Evolutionary conservation across 1,140 invertebrate genomes (phyloP).

Genomic region (Leptonema lineaticorne): DNA sequence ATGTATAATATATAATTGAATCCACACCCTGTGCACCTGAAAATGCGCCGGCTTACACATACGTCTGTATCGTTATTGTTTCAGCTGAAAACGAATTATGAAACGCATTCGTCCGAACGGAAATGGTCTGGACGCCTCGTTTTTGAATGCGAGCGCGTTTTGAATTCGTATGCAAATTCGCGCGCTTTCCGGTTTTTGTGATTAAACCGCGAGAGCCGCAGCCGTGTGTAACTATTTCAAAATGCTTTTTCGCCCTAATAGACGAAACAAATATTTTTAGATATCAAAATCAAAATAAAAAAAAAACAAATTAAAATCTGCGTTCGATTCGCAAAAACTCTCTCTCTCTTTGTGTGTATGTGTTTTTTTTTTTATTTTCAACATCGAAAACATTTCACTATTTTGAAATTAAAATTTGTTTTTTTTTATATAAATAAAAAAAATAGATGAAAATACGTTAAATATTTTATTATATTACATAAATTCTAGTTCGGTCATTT

Average conservation of each 20-base stretch:
- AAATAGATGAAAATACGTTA: too few species aligned
- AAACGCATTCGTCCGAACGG: neutral
- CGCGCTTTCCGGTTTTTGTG: neutral
- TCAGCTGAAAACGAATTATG: slow-evolving; percentile 5
- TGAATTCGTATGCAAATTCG: slow-evolving; percentile 9
- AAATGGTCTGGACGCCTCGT: neutral
- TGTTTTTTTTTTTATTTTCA: neutral
- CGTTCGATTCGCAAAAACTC: neutral
- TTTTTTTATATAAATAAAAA: too few species aligned
- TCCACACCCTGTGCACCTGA: too few species aligned
- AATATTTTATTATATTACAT: too few species aligned
- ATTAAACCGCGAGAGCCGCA: neutral
- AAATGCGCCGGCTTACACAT: neutral
- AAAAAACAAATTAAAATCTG: too few species aligned
- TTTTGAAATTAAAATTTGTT: too few species aligned
- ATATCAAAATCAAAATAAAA: too few species aligned
- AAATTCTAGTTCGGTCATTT: too few species aligned
- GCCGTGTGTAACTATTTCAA: too few species aligned
- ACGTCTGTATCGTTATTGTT: neutral
- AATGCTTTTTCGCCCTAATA: neutral
- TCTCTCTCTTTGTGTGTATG: neutral
- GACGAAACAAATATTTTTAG: too few species aligned
- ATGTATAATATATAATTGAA: too few species aligned
- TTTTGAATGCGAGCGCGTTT: neutral
- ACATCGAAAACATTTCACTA: too few species aligned